Conservation (phyloP, 2,113 vertebrate species). For the Eupsittula cactorum region DNA sequence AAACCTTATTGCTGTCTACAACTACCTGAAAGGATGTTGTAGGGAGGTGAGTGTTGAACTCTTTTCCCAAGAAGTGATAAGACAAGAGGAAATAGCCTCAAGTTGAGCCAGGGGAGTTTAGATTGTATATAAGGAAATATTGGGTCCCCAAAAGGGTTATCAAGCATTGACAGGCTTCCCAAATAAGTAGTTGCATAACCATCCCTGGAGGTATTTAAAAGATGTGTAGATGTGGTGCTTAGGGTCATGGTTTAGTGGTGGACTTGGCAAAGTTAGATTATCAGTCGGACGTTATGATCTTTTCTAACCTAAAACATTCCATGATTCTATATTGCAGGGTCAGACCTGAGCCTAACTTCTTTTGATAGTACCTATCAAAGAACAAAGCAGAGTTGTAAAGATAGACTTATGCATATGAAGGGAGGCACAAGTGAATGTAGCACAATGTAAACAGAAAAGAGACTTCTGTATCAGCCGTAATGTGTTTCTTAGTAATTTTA, state of each 20-base stretch:
- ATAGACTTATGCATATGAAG: background rate
- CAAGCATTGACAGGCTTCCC: background rate
- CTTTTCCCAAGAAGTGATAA: background rate
- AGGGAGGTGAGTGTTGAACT: background rate
- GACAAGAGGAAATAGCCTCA: no score
- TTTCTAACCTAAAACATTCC: background rate
- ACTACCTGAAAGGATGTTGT: background rate
- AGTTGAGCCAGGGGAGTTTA: background rate
- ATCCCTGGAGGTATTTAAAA: background rate
- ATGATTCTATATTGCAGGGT: background rate
- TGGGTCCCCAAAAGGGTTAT: background rate
- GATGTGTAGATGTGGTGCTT: background rate
- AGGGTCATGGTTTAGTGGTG: background rate
- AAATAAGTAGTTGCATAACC: background rate
- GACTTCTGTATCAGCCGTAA: background rate
- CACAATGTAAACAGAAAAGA: background rate
- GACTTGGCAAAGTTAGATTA: background rate
- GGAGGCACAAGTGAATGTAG: background rate
- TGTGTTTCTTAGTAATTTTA: background rate
- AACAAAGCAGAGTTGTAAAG: background rate
- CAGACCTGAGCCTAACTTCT: background rate
- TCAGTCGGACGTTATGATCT: background rate
- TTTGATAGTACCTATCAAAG: background rate
- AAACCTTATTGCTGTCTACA: background rate
- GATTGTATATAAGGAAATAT: background rate